phyloP scores from a whole-genome alignment of 2,888 invertebrate genomes.

The Julus scanicus region DNA sequence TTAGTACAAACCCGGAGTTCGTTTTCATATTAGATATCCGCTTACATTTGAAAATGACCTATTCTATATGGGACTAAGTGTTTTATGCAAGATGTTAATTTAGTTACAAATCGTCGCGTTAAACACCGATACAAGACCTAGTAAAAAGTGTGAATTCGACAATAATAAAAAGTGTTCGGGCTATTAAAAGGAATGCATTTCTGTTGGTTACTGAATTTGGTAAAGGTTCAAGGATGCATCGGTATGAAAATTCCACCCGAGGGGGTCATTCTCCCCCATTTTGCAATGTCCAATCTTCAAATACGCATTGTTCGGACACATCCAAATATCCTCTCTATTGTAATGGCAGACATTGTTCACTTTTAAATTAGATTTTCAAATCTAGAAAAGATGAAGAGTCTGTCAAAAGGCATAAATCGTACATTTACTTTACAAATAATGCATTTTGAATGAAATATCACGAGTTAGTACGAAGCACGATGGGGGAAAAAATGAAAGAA shows the following conservation, averaged over 20 bases:
- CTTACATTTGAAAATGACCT: neutral
- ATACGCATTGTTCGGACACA: too few relatives aligned
- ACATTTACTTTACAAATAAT: neutral
- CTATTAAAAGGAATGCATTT: conserved; percentile 24
- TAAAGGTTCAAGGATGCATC: neutral
- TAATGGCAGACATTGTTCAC: neutral
- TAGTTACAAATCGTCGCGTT: neutral
- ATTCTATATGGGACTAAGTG: neutral
- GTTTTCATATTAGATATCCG: neutral
- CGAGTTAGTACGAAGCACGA: too few relatives aligned
- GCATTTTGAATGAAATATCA: neutral
- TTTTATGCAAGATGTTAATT: conserved; percentile 18
- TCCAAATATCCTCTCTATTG: too few relatives aligned
- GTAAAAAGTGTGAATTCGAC: neutral
- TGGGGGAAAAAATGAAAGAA: neutral
- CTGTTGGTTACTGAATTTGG: neutral
- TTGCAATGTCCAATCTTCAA: neutral
- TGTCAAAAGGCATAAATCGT: neutral
- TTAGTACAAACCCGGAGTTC: neutral
- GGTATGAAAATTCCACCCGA: too few relatives aligned
- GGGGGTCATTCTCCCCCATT: neutral
- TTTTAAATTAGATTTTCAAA: neutral
- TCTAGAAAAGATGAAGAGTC: neutral
- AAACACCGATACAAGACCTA: neutral
- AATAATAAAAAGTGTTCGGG: conserved; percentile 29